Conservation (phyloP, 1,140 invertebrate genomes). For the Pseudachorutes palmiensis region DNA sequence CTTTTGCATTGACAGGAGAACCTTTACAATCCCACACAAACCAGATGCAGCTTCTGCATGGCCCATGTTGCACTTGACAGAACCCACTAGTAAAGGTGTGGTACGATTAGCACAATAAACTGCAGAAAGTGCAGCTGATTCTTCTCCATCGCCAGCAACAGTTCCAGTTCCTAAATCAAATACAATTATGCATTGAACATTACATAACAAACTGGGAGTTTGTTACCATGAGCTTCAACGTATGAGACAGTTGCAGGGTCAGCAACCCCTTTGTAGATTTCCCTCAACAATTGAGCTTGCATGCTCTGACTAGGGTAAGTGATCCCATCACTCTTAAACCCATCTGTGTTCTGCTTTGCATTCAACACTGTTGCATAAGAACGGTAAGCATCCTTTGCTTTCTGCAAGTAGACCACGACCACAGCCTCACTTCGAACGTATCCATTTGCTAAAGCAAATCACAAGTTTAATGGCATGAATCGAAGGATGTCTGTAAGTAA, state of each 20-base stretch:
- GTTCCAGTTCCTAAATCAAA: conserved; percentile 44
- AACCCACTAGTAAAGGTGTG: conserved; percentile 69
- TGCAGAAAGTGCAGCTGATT: conserved; percentile 73
- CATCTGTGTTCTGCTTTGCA: conserved; percentile 52
- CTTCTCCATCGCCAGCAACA: conserved; percentile 49
- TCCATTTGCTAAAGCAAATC: conserved; percentile 29
- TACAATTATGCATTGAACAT: too few species aligned
- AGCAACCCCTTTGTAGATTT: conserved; percentile 42
- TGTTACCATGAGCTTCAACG: conserved; percentile 47
- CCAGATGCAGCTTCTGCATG: conserved; percentile 86
- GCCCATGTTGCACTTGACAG: conserved; percentile 87
- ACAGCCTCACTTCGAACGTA: conserved; percentile 48
- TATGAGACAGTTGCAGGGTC: conserved; percentile 42
- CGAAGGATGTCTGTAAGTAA: not conserved
- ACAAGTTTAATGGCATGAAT: not conserved
- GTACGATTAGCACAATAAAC: conserved; percentile 62
- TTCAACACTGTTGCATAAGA: conserved; percentile 51
- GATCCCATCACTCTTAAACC: conserved; percentile 48
- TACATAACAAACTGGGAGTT: too few species aligned
- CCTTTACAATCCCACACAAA: conserved; percentile 69
- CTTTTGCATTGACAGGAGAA: conserved; percentile 52
- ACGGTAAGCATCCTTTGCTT: conserved; percentile 44
- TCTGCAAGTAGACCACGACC: conserved; percentile 49
- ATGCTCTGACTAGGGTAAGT: conserved; percentile 40
- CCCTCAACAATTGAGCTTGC: conserved; percentile 41